phyloP scores from a whole-genome alignment of 2,113 vertebrate species.

The Engystomops pustulosus region DNA sequence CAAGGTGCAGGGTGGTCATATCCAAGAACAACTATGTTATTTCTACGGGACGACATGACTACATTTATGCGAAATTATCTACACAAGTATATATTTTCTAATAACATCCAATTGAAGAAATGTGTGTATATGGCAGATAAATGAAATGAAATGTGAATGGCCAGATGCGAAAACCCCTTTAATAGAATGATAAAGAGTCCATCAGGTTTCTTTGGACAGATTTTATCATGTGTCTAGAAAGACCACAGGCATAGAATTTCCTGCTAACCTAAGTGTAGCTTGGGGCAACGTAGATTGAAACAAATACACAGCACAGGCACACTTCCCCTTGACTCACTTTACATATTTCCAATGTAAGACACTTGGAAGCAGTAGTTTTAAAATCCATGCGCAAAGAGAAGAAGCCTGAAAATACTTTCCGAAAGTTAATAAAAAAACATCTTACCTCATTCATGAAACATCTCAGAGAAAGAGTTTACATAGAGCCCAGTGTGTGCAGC shows the following conservation, averaged over 20 bases:
- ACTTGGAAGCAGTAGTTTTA: neutral
- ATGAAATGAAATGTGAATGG: no score
- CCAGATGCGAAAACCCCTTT: no score
- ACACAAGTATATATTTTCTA: no score
- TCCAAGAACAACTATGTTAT: no score
- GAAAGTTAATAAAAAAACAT: neutral
- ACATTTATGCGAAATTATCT: no score
- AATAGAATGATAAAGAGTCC: neutral
- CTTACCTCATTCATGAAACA: conserved; percentile 51
- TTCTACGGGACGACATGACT: no score
- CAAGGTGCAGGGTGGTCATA: no score
- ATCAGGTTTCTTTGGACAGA: neutral
- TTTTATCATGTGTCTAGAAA: neutral
- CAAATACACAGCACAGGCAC: neutral
- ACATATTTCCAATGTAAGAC: neutral
- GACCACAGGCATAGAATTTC: neutral
- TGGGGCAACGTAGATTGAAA: neutral
- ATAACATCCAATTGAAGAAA: no score
- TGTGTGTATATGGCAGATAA: no score
- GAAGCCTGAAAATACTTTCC: neutral
- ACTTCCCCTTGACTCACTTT: neutral
- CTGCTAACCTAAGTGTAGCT: neutral
- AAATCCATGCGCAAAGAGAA: neutral
- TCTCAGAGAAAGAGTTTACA: neutral
- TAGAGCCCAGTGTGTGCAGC: neutral